These are phyloP conservation scores for Urocynchramus pylzowi DNA, from an alignment of 2,113 vertebrate genomes.

Conservation along the genomic window DNA sequence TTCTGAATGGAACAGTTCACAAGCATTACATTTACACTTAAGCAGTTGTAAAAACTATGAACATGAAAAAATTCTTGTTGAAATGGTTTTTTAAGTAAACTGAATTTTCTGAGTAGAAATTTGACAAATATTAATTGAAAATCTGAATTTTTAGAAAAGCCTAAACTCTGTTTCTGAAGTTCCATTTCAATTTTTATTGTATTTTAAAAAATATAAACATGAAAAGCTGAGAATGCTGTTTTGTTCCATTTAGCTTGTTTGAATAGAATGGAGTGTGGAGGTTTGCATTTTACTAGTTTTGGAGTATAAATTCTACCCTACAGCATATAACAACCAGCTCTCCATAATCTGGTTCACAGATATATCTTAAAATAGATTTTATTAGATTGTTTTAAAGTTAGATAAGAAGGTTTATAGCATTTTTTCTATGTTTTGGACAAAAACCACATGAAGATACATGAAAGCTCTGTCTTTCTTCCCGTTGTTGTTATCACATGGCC, in stretches of 20 bases:
- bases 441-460: neutral
- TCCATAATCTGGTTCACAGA: neutral
- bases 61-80: neutral
- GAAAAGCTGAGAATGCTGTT: neutral
- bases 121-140: neutral
- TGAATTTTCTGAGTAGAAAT: neutral
- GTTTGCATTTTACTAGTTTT: neutral
- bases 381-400: neutral
- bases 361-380: neutral
- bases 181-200: neutral
- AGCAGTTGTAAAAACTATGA: neutral
- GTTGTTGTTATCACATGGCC: neutral
- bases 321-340: neutral
- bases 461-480: neutral
- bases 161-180: neutral
- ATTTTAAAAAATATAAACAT: neutral
- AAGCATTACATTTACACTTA: neutral
- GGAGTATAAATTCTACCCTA: neutral
- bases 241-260: neutral
- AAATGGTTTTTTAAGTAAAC: neutral
- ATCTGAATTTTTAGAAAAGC: neutral
- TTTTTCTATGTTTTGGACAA: neutral
- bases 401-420: neutral
- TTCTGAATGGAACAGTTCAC: neutral
- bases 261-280: accelerated